phyloP scores from a whole-genome alignment of 2,113 vertebrate species.

The Syngnathus floridae region DNA sequence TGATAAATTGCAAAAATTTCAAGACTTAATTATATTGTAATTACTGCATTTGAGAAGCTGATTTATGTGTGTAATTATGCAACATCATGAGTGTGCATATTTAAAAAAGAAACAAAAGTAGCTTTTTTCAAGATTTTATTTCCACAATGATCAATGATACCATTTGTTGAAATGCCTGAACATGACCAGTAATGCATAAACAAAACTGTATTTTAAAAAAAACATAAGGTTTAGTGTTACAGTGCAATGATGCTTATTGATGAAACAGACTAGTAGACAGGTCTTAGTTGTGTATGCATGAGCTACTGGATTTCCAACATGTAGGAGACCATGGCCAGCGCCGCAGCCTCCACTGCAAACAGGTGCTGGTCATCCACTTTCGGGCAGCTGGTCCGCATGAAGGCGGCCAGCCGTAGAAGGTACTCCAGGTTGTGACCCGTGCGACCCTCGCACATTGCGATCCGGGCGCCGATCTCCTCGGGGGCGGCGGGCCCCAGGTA shows the following conservation, averaged over 20 bases:
- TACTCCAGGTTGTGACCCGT: constrained; percentile 94
- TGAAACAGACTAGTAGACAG: background rate
- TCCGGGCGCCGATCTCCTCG: constrained; percentile 85
- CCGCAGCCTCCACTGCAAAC: constrained; percentile 82
- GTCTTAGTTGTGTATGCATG: background rate
- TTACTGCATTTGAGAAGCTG: no score
- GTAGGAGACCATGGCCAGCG: constrained; percentile 67
- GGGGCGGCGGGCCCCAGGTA: constrained; percentile 86
- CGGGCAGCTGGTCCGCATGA: constrained; percentile 89
- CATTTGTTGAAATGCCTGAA: background rate
- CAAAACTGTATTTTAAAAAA: background rate
- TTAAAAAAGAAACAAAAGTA: no score
- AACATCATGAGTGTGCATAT: no score
- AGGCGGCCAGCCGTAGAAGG: constrained; percentile 83
- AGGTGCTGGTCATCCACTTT: constrained; percentile 86
- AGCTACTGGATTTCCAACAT: constrained; percentile 45
- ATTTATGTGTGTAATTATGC: no score
- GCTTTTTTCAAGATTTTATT: background rate
- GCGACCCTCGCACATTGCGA: constrained; percentile 78
- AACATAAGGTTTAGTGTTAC: background rate
- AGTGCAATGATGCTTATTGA: background rate
- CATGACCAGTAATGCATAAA: background rate
- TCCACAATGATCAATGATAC: background rate
- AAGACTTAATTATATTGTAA: no score
- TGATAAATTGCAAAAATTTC: no score